Conservation (phyloP, 2,888 invertebrate genomes). For the Platycheirus albimanus region DNA sequence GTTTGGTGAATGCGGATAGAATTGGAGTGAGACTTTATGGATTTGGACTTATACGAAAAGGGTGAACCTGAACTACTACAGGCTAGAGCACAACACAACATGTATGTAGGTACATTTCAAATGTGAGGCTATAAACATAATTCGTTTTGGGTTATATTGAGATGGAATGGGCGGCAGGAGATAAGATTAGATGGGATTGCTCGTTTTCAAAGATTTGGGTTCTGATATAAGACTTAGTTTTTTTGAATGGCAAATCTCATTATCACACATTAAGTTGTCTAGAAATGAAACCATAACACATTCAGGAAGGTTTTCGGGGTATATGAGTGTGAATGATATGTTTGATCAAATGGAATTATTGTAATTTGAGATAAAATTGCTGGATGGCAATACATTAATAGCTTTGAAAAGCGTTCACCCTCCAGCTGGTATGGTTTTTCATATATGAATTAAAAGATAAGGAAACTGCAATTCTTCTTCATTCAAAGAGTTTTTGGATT, state of each 20-base stretch:
- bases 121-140: constrained; percentile 44
- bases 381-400: too few species aligned
- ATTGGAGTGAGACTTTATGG: constrained; percentile 15
- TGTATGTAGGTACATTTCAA: constrained; percentile 31
- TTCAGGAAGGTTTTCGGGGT: background rate
- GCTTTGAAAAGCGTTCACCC: too few species aligned
- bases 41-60: constrained; percentile 32
- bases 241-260: background rate
- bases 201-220: constrained; percentile 20
- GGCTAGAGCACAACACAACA: too few species aligned
- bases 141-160: constrained; percentile 47
- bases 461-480: too few species aligned
- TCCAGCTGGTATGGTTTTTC: too few species aligned
- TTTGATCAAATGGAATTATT: too few species aligned
- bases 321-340: too few species aligned
- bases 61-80: constrained; percentile 26
- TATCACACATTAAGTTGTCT: background rate
- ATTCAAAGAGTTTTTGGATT: too few species aligned
- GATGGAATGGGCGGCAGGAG: constrained; percentile 1
- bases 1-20: constrained; percentile 12
- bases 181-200: constrained; percentile 33
- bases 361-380: too few species aligned
- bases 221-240: constrained; percentile 3
- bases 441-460: too few species aligned
- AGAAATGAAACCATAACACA: background rate